Conservation (phyloP, 2,888 invertebrate species). For the Cephus pygmeus region DNA sequence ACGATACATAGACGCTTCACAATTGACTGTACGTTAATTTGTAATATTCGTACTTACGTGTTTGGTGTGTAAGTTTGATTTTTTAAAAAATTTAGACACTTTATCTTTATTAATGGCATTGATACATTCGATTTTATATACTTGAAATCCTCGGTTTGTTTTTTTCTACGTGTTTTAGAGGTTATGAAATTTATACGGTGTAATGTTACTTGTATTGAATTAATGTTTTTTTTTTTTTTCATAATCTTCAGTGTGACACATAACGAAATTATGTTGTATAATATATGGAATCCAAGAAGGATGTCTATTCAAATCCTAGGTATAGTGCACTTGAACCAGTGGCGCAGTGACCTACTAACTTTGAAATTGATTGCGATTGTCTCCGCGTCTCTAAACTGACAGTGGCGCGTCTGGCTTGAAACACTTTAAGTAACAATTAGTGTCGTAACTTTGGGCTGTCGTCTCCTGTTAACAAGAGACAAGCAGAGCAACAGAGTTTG, state of each 20-base stretch:
- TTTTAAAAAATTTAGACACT: neutral
- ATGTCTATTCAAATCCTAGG: constrained; percentile 33
- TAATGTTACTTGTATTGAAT: no score
- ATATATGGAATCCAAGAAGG: constrained; percentile 33
- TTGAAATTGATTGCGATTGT: constrained; percentile 4
- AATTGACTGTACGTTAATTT: no score
- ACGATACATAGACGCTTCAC: no score
- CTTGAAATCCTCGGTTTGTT: neutral
- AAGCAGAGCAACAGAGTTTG: neutral
- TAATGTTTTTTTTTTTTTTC: no score
- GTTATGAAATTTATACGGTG: no score
- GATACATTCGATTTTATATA: neutral
- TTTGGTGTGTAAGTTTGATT: no score
- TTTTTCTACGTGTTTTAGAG: neutral
- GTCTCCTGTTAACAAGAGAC: neutral
- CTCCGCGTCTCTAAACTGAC: neutral
- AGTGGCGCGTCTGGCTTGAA: neutral
- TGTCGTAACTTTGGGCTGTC: neutral
- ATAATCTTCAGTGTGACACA: neutral
- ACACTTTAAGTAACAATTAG: neutral
- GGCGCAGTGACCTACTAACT: constrained; percentile 28
- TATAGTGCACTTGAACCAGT: constrained; percentile 34
- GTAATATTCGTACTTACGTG: no score
- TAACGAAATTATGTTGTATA: neutral
- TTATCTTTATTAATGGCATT: neutral